phyloP scores from a whole-genome alignment of 1,140 invertebrate genomes.

The Heliconius himera region DNA sequence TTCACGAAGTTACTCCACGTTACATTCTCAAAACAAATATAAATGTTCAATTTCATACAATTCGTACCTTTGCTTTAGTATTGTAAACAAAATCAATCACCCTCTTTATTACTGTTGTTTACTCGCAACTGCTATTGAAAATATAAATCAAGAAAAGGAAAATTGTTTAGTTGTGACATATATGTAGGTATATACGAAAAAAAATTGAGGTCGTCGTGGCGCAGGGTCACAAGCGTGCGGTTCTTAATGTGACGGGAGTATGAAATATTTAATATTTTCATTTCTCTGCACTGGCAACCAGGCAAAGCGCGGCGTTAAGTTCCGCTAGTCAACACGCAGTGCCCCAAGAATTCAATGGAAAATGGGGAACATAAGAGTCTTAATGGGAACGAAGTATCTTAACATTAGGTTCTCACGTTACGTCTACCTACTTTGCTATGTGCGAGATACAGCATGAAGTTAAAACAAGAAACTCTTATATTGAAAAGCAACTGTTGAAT shows the following conservation, averaged over 20 bases:
- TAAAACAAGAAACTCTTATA: neutral
- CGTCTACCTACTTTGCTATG: neutral
- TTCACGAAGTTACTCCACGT: too few relatives aligned
- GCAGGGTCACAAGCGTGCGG: neutral
- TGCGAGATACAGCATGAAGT: neutral
- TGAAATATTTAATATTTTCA: neutral
- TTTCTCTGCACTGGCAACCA: too few relatives aligned
- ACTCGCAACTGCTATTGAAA: conserved; percentile 3
- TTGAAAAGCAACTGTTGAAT: too few relatives aligned
- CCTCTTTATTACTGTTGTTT: conserved; percentile 1
- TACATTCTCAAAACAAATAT: neutral
- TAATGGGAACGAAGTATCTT: too few relatives aligned
- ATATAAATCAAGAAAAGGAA: neutral
- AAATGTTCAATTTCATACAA: neutral
- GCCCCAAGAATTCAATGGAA: too few relatives aligned
- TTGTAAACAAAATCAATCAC: conserved; percentile 13
- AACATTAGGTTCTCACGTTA: neutral
- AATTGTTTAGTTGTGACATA: neutral
- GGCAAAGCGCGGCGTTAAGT: too few relatives aligned
- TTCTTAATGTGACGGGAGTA: neutral
- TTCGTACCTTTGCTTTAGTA: neutral
- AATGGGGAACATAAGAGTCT: too few relatives aligned
- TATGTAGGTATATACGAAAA: neutral
- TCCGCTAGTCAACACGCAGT: too few relatives aligned
- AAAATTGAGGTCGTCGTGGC: neutral